Evolutionary conservation across 2,113 vertebrate species (phyloP).

Genomic region (Phoxinus phoxinus): DNA sequence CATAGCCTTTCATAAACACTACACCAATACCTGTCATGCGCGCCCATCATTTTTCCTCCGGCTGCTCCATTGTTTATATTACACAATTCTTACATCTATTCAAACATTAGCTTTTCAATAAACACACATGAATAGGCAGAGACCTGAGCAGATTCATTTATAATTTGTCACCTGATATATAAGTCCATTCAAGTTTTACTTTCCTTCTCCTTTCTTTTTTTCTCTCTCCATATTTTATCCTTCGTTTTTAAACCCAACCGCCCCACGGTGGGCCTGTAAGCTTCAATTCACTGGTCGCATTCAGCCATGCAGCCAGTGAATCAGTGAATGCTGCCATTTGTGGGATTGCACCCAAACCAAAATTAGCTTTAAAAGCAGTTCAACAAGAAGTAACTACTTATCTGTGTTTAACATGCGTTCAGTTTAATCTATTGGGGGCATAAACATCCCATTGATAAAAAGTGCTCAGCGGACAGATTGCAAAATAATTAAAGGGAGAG

Average conservation of each 20-base stretch:
- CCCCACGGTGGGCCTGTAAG: not conserved
- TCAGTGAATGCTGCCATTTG: conserved; percentile 48
- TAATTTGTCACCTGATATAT: conserved; percentile 68
- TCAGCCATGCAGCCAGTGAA: conserved; percentile 28
- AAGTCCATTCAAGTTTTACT: conserved; percentile 51
- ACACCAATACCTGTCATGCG: conserved; percentile 65
- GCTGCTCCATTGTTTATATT: conserved; percentile 64
- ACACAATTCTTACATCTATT: conserved; percentile 67
- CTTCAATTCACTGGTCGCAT: conserved; percentile 26
- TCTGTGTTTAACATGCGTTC: conserved; percentile 77
- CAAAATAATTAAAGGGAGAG: conserved; percentile 78
- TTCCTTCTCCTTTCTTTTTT: not conserved
- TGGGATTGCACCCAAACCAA: conserved; percentile 47
- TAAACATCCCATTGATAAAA: conserved; percentile 85
- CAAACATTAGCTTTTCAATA: conserved; percentile 65
- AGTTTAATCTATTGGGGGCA: conserved; percentile 77
- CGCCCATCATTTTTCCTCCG: conserved; percentile 57
- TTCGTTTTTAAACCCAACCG: not conserved
- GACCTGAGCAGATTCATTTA: conserved; percentile 61
- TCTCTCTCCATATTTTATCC: not conserved
- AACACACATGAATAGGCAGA: conserved; percentile 62
- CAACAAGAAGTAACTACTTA: conserved; percentile 62
- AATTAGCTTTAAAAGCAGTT: conserved; percentile 57
- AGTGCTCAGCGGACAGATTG: conserved; percentile 78
- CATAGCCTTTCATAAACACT: conserved; percentile 63